A percentile compares a stretch with the other conserved stretches of the same genome.
Evolutionary conservation across 2,888 invertebrate genomes (phyloP).

Genomic region (Caenorhabditis becei): DNA sequence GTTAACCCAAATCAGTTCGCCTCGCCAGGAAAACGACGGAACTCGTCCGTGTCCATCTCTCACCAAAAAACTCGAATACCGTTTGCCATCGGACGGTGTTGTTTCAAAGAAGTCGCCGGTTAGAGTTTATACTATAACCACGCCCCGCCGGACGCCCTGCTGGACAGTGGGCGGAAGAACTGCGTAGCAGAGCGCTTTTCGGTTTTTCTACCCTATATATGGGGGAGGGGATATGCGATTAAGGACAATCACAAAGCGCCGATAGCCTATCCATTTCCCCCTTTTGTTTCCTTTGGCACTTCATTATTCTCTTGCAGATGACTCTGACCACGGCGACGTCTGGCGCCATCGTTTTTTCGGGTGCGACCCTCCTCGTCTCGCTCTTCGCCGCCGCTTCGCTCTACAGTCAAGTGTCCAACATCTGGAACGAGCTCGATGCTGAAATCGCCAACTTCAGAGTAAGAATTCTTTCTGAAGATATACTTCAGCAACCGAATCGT

Average conservation of each 20-base stretch:
- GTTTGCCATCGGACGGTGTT: conserved; percentile 52
- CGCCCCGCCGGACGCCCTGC: conserved; percentile 32
- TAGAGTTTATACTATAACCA: conserved; percentile 53
- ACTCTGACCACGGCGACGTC: conserved; percentile 76
- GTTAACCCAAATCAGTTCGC: conserved; percentile 49
- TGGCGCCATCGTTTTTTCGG: conserved; percentile 78
- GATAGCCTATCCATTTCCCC: conserved; percentile 35
- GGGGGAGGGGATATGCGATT: conserved; percentile 50
- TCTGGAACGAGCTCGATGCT: conserved; percentile 79
- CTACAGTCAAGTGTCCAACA: conserved; percentile 76
- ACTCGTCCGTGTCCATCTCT: background rate
- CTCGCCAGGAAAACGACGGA: conserved; percentile 19
- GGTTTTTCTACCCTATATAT: conserved; percentile 57
- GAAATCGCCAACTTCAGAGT: conserved; percentile 80
- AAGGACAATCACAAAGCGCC: conserved; percentile 37
- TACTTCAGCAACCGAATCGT: background rate
- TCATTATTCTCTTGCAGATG: conserved; percentile 62
- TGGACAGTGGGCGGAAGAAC: conserved; percentile 33
- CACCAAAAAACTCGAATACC: conserved; percentile 53
- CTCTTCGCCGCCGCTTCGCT: conserved; percentile 75
- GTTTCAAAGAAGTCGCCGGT: conserved; percentile 29
- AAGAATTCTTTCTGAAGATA: conserved; percentile 1
- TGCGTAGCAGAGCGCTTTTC: conserved; percentile 47
- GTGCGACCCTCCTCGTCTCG: conserved; percentile 76
- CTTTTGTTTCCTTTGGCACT: conserved; percentile 22